Conservation (phyloP, 2,113 vertebrate genomes). For the Elgaria multicarinata region DNA sequence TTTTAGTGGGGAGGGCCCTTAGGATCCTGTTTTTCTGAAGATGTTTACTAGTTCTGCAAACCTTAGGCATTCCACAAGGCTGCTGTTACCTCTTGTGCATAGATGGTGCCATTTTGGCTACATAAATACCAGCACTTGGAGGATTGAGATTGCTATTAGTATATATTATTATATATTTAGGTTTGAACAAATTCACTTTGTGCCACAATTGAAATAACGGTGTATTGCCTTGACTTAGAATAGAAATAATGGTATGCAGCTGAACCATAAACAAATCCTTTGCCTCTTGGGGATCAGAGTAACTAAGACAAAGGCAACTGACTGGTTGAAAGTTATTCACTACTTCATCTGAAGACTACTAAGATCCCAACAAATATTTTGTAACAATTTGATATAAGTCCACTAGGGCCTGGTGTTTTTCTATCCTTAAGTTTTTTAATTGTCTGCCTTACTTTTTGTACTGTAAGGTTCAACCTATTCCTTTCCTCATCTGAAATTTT, state of each 20-base stretch:
- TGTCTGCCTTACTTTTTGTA: not conserved
- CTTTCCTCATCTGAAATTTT: conserved; percentile 22
- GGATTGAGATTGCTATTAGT: too few relatives aligned
- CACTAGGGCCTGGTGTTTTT: not conserved
- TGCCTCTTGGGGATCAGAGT: not conserved
- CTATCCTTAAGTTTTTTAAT: not conserved
- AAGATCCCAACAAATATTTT: not conserved
- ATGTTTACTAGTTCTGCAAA: too few relatives aligned
- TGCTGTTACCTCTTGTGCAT: too few relatives aligned
- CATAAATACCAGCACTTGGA: too few relatives aligned
- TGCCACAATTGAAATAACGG: not conserved
- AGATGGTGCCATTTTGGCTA: too few relatives aligned
- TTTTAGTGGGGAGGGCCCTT: too few relatives aligned
- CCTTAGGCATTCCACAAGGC: too few relatives aligned
- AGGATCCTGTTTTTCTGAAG: too few relatives aligned
- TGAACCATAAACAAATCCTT: not conserved
- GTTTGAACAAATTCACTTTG: not conserved
- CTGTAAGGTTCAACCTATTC: conserved; percentile 11
- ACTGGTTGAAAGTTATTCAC: not conserved
- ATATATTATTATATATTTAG: not conserved
- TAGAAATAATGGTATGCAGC: not conserved
- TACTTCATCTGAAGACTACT: not conserved
- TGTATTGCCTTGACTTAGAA: not conserved
- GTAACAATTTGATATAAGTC: not conserved
- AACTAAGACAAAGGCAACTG: not conserved